Base-by-base conservation (phyloP, 2,797 vertebrate genomes). In the Phalloptychus januarius region DNA sequence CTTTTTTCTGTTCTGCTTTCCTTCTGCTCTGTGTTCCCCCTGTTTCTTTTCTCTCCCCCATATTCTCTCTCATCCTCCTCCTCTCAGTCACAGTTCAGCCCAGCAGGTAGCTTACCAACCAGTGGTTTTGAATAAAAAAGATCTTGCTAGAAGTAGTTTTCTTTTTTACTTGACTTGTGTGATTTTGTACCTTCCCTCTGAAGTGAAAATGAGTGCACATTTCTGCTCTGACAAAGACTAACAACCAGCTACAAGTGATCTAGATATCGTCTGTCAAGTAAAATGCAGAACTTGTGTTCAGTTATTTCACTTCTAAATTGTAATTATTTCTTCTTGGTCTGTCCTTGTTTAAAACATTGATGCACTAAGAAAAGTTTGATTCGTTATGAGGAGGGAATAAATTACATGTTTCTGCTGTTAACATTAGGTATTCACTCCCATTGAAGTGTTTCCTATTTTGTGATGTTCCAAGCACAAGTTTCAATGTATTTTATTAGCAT, bases 181-280 rank as follows among this genome's bases (percentile, higher is more conserved):
- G 54, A 67, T 46, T 44, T 70, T 61, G 65, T 25, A 72, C 36
- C 13, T 36, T 77, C 74, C 61, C 40, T 58, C 50, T 18, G 74
- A 86, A 79, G 86, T 86, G 83, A 86, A 90, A 89, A 90, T 87
- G 72, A 88, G 31, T 50, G 56, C 71, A 33, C 65, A 81, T 88
- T 88, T 89, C 72, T 69, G 74, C 63, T 75, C 75, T 12, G 71
- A 78, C 44, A 85, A 87, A 81, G 76, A 20, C 63, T 23, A 15
- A 75, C 70, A 73, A 40, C 44, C 13, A 42, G 1, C 28, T 79
- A 71, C 76, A 61, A 79, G 75, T 84, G 87, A 79, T 72, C 18
- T 0, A 63, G 10, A 33, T 1, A 20, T 63, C 38, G 71, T 25
- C 69, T 38, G 80, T 38, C 65, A 23, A 73, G 76, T 8, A 40